Conservation (phyloP, 92 coral and sea anemone species). For the Plumapathes pennacea region DNA sequence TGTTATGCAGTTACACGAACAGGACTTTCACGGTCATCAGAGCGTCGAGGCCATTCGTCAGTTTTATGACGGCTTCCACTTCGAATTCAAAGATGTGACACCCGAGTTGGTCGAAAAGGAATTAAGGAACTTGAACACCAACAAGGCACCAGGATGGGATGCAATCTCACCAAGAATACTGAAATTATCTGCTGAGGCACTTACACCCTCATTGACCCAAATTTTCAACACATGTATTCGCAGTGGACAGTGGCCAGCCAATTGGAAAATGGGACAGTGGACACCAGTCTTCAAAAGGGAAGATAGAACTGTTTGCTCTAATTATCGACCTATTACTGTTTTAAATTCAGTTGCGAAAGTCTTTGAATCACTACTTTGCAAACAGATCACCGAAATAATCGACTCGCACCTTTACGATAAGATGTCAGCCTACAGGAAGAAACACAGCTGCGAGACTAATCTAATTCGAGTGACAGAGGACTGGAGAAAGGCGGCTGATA, state of each 20-base stretch:
- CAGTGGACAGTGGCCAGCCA: conserved; percentile 28
- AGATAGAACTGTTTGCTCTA: conserved; percentile 32
- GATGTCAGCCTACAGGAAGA: conserved; percentile 46
- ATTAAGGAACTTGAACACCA: conserved; percentile 8
- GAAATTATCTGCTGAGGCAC: conserved; percentile 27
- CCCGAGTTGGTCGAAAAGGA: conserved; percentile 27
- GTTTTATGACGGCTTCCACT: not conserved
- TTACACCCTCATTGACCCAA: conserved; percentile 43
- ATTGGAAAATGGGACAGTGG: conserved; percentile 73
- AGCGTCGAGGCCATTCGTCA: conserved; percentile 21
- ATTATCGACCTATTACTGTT: conserved; percentile 43
- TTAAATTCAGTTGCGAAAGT: conserved; percentile 43
- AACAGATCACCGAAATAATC: conserved; percentile 20
- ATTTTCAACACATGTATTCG: conserved; percentile 17
- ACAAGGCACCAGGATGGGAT: conserved; percentile 44
- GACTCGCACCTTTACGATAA: conserved; percentile 32
- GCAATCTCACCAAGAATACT: conserved; percentile 33
- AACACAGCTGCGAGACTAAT: conserved; percentile 53
- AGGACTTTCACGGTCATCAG: conserved; percentile 17
- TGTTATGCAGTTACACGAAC: conserved; percentile 19
- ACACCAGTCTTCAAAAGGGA: conserved; percentile 49
- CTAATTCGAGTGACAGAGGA: conserved; percentile 39
- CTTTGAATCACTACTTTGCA: conserved; percentile 23
- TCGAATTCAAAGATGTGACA: conserved; percentile 21
- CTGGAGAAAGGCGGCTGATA: conserved; percentile 46